phyloP scores from a whole-genome alignment of 2,797 vertebrate genomes.

The Kryptolebias ocellatus region DNA sequence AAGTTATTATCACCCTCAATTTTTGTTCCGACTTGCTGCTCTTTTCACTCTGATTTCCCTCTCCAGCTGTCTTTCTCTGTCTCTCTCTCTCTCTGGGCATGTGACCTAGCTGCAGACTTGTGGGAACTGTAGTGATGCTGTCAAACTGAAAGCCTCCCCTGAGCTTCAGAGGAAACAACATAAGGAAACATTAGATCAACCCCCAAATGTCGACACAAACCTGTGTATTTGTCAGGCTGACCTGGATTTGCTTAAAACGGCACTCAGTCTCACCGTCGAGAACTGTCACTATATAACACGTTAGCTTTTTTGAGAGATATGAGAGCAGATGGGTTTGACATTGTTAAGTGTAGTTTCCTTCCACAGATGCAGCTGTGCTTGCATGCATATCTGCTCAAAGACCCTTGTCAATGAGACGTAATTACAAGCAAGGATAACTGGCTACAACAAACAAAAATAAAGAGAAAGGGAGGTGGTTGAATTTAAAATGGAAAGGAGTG shows the following conservation, averaged over 20 bases:
- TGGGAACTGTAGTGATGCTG: constrained; percentile 77
- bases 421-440: constrained; percentile 57
- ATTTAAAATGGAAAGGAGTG: constrained; percentile 50
- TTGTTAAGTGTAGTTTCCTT: constrained; percentile 53
- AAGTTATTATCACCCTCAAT: constrained; percentile 43
- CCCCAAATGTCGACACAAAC: constrained; percentile 74
- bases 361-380: constrained; percentile 37
- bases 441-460: constrained; percentile 49
- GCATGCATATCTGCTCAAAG: constrained; percentile 57
- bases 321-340: constrained; percentile 64
- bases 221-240: constrained; percentile 79
- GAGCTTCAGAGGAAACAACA: constrained; percentile 73
- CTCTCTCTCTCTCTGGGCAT: constrained; percentile 64
- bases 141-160: constrained; percentile 70
- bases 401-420: constrained; percentile 56
- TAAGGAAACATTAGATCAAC: constrained; percentile 77
- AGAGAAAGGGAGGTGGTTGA: constrained; percentile 50
- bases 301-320: constrained; percentile 65
- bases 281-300: constrained; percentile 62
- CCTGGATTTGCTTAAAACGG: constrained; percentile 77
- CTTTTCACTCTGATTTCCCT: constrained; percentile 29
- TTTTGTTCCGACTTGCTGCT: constrained; percentile 34
- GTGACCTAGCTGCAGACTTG: constrained; percentile 74
- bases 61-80: constrained; percentile 31
- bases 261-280: constrained; percentile 56